Conservation (phyloP, 2,113 vertebrate species). For the Lichenostomus cassidix region DNA sequence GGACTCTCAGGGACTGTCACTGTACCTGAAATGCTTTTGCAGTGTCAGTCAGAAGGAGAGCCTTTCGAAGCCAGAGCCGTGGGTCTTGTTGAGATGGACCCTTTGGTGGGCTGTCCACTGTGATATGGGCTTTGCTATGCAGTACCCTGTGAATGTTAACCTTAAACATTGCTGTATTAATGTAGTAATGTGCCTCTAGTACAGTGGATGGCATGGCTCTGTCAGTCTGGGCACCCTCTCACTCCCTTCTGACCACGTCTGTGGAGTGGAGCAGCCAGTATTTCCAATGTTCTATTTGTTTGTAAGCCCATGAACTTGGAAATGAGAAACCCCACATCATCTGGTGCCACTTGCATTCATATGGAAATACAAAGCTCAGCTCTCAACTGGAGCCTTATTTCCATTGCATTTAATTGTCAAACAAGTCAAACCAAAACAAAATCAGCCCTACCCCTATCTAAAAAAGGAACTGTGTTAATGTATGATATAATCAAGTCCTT, state of each 20-base stretch:
- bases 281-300: not conserved
- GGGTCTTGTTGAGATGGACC: not conserved
- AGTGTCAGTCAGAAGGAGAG: fast-evolving
- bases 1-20: not conserved
- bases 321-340: not conserved
- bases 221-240: not conserved
- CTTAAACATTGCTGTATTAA: not conserved
- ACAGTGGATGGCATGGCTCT: too few relatives aligned
- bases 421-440: not conserved
- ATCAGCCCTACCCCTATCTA: fast-evolving
- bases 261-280: not conserved
- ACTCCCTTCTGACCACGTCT: not conserved
- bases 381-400: not conserved
- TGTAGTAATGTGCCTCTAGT: too few relatives aligned
- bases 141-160: fast-evolving
- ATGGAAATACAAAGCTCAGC: not conserved
- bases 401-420: not conserved
- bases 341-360: not conserved
- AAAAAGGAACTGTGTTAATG: fast-evolving
- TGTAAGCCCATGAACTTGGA: not conserved
- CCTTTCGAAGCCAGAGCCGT: fast-evolving
- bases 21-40: not conserved
- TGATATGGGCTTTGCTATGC: fast-evolving
- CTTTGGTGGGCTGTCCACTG: not conserved
- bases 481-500: not conserved